These are phyloP conservation scores for Macrostomum cliftonense DNA, from an alignment of 2,888 invertebrate genomes.

Conservation along the genomic window DNA sequence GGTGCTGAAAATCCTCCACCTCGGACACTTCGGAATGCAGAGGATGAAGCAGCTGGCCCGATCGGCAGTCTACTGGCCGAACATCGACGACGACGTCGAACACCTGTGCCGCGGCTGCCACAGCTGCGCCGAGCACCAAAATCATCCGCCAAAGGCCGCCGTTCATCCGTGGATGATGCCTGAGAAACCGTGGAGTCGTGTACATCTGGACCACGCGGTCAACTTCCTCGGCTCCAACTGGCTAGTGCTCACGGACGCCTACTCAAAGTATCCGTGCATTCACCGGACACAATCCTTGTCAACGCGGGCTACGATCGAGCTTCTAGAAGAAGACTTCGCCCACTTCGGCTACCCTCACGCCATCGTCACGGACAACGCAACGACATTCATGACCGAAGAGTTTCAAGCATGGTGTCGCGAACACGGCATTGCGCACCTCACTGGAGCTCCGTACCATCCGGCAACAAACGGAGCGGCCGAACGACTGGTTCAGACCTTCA, in stretches of 20 bases:
- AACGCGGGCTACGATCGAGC: conserved; percentile 17
- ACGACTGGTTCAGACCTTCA: conserved; percentile 15
- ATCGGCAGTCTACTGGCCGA: conserved; percentile 9
- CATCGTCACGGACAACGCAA: conserved; percentile 12
- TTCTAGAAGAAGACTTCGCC: conserved; percentile 14
- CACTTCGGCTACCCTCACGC: conserved; percentile 12
- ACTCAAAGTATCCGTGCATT: conserved; percentile 17
- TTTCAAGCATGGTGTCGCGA: conserved; percentile 12
- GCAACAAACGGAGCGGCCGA: conserved; percentile 14
- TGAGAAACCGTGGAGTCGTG: conserved; percentile 16
- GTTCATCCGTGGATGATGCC: conserved; percentile 19
- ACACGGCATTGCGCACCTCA: conserved; percentile 14
- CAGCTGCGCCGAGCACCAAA: conserved; percentile 14
- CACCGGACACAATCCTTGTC: conserved; percentile 10
- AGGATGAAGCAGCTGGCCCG: background rate
- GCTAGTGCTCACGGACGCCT: conserved; percentile 16
- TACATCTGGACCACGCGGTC: conserved; percentile 20
- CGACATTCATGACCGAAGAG: conserved; percentile 14
- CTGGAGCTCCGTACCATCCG: conserved; percentile 16
- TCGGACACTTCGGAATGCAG: no score
- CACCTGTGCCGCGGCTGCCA: conserved; percentile 1
- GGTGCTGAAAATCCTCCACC: background rate
- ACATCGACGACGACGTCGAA: conserved; percentile 12
- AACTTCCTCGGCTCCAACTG: conserved; percentile 13
- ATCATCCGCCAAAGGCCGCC: conserved; percentile 14